A percentile compares a stretch with the other conserved stretches of the same genome.
These are phyloP conservation scores for Sebastes schlegelii DNA, from an alignment of 2,113 vertebrate genomes.

Conservation along the genomic window DNA sequence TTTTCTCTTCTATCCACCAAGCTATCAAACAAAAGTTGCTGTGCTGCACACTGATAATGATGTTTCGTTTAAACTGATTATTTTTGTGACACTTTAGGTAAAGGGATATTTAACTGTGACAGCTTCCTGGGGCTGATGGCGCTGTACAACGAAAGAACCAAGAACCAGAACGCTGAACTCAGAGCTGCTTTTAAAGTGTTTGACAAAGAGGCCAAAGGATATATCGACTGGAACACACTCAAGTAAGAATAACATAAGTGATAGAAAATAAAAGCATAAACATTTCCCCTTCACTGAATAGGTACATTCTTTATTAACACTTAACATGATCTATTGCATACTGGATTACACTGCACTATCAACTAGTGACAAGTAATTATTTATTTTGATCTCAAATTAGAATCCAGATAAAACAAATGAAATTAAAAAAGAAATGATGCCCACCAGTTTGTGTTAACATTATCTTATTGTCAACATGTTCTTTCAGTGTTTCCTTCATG, in stretches of 20 bases:
- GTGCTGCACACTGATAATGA: background rate
- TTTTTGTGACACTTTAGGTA: conserved; percentile 64
- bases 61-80: background rate
- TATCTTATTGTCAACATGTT: background rate
- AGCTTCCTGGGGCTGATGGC: conserved; percentile 80
- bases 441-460: background rate
- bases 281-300: background rate
- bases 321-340: background rate
- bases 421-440: background rate
- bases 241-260: conserved; percentile 63
- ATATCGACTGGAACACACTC: conserved; percentile 78
- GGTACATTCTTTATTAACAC: background rate
- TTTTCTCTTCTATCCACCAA: background rate
- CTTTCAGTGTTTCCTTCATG: background rate
- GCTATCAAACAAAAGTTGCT: background rate
- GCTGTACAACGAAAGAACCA: conserved; percentile 75
- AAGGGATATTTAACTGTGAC: conserved; percentile 77
- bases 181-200: conserved; percentile 80
- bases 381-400: background rate
- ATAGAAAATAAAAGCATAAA: background rate
- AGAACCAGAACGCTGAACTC: conserved; percentile 81
- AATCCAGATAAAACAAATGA: conserved; percentile 1
- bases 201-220: conserved; percentile 79
- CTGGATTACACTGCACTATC: background rate
- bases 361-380: background rate